These are phyloP conservation scores for Scolanthus callimorphus DNA, from an alignment of 92 coral and sea anemone genomes.

Conservation along the genomic window DNA sequence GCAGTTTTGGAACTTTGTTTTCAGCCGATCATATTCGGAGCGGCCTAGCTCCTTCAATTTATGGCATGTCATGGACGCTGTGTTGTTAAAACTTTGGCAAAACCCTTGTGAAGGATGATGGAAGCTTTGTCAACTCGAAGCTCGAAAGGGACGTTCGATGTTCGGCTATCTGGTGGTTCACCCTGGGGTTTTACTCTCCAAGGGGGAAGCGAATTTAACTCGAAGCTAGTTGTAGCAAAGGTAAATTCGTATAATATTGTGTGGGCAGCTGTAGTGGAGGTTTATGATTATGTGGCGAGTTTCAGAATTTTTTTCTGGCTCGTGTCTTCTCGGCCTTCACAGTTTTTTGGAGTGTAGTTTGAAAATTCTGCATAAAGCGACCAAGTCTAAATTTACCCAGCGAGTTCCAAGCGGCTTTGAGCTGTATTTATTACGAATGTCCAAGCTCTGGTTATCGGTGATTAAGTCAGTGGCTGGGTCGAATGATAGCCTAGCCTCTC, in stretches of 20 bases:
- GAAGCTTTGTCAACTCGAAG: constrained; percentile 31
- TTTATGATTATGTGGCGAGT: too few relatives aligned
- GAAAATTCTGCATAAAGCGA: too few relatives aligned
- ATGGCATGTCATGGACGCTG: constrained; percentile 10
- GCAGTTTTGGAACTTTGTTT: constrained; percentile 62
- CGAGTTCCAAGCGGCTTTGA: too few relatives aligned
- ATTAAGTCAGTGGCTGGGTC: too few relatives aligned
- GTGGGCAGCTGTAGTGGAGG: too few relatives aligned
- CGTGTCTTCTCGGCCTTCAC: too few relatives aligned
- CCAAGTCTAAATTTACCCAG: too few relatives aligned
- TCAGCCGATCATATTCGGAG: constrained; percentile 23
- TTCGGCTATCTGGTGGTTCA: constrained; percentile 81
- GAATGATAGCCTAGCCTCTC: too few relatives aligned
- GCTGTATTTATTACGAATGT: too few relatives aligned
- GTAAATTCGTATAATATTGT: constrained; percentile 28
- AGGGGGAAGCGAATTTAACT: constrained; percentile 83
- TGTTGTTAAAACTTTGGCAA: not conserved
- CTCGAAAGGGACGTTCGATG: constrained; percentile 60
- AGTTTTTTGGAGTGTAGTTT: too few relatives aligned
- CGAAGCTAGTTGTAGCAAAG: constrained; percentile 83
- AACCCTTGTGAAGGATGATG: constrained; percentile 23
- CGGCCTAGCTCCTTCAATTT: constrained; percentile 14
- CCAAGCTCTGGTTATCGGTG: too few relatives aligned
- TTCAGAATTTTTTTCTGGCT: too few relatives aligned
- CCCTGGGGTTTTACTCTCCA: constrained; percentile 99